A percentile compares a stretch with the other conserved stretches of the same genome.
Evolutionary conservation across 1,140 invertebrate genomes (phyloP).

Genomic region (Thereuonema tuberculata): DNA sequence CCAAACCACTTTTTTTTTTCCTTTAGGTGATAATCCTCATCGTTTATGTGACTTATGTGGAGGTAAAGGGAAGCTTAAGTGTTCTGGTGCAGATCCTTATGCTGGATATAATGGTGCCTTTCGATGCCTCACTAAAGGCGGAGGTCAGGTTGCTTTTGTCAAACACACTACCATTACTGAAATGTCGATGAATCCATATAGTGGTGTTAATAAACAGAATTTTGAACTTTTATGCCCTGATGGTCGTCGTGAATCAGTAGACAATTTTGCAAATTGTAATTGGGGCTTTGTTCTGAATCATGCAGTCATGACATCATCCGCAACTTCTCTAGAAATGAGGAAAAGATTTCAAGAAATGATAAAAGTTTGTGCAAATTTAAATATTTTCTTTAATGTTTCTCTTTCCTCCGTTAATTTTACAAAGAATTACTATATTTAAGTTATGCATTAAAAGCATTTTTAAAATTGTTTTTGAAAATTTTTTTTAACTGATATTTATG

Average conservation of each 20-base stretch:
- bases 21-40: slow-evolving; percentile 50
- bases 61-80: slow-evolving; percentile 37
- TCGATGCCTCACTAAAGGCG: slow-evolving; percentile 58
- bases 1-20: slow-evolving; percentile 1
- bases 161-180: slow-evolving; percentile 69
- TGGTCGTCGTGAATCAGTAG: slow-evolving; percentile 34
- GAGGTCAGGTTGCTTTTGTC: slow-evolving; percentile 83
- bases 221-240: slow-evolving; percentile 80
- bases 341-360: slow-evolving; percentile 40
- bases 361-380: slow-evolving; percentile 13
- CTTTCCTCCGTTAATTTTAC: not conserved
- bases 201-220: slow-evolving; percentile 23
- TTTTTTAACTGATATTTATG: too few species aligned
- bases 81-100: slow-evolving; percentile 61
- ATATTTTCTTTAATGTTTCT: not conserved
- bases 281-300: slow-evolving; percentile 62
- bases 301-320: slow-evolving; percentile 73
- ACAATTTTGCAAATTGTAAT: slow-evolving; percentile 30
- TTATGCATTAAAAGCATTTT: not conserved
- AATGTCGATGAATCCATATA: slow-evolving; percentile 1
- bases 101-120: slow-evolving; percentile 78
- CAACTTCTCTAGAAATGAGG: slow-evolving; percentile 43
- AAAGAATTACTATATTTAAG: not conserved
- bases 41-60: slow-evolving; percentile 70
- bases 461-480: too few species aligned